Percentiles rank a stretch among this genome's conserved stretches.
Evolutionary conservation across 2,888 invertebrate genomes (phyloP).

Genomic region (Lepidonotus clava): DNA sequence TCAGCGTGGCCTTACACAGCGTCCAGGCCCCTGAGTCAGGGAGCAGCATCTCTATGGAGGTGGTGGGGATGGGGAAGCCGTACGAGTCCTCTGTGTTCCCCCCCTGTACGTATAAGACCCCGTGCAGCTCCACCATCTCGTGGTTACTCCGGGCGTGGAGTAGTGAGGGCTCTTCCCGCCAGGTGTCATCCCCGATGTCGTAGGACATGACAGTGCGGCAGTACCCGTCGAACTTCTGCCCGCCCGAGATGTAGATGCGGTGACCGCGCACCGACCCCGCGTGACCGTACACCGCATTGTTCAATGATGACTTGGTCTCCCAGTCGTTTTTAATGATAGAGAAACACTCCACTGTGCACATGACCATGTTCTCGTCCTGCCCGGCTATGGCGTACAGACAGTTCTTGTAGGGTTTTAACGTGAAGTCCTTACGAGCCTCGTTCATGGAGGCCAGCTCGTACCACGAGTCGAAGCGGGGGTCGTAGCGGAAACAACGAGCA

Average conservation of each 20-base stretch:
- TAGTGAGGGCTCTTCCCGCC: constrained; percentile 76
- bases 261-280: constrained; percentile 74
- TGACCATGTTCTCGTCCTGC: constrained; percentile 79
- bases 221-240: constrained; percentile 78
- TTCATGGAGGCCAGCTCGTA: constrained; percentile 78
- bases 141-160: constrained; percentile 75
- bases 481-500: constrained; percentile 79
- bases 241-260: constrained; percentile 77
- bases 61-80: constrained; percentile 77
- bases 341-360: constrained; percentile 78
- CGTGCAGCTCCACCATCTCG: constrained; percentile 70
- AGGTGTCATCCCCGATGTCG: constrained; percentile 71
- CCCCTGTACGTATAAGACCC: constrained; percentile 75
- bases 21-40: constrained; percentile 75
- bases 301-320: constrained; percentile 74
- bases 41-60: constrained; percentile 73
- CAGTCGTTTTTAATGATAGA: constrained; percentile 77
- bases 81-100: constrained; percentile 78
- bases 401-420: constrained; percentile 70
- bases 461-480: constrained; percentile 78
- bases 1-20: constrained; percentile 71
- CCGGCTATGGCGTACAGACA: constrained; percentile 76
- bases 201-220: constrained; percentile 75
- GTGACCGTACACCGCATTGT: constrained; percentile 76
- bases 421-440: constrained; percentile 79